A percentile compares a stretch with the other conserved stretches of the same genome.
phyloP scores from a whole-genome alignment of 2,113 vertebrate genomes.

The Bufo gargarizans region DNA sequence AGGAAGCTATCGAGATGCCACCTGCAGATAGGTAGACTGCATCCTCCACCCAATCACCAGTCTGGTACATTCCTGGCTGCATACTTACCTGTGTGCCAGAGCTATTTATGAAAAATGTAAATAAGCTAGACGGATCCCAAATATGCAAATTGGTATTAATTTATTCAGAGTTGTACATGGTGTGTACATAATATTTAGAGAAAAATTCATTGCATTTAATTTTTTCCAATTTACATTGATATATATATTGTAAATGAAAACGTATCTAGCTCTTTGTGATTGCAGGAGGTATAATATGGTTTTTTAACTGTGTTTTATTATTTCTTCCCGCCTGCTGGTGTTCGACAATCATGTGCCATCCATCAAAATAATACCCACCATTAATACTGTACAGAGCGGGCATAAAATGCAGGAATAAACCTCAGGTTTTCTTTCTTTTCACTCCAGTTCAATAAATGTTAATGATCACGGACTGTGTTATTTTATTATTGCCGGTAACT shows the following conservation, averaged over 20 bases:
- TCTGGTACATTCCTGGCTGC: slow-evolving; percentile 38
- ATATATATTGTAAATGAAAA: slow-evolving; percentile 92
- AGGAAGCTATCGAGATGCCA: neutral
- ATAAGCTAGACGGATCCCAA: slow-evolving; percentile 95
- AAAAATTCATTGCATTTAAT: slow-evolving; percentile 85
- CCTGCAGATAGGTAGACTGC: slow-evolving; percentile 27
- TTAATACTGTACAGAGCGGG: slow-evolving; percentile 64
- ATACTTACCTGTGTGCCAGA: slow-evolving; percentile 71
- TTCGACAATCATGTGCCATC: slow-evolving; percentile 81
- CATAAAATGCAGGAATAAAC: slow-evolving; percentile 77
- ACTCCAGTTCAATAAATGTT: slow-evolving; percentile 78
- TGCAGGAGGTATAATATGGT: slow-evolving; percentile 71
- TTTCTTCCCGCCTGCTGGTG: slow-evolving; percentile 74
- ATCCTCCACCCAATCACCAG: slow-evolving; percentile 30
- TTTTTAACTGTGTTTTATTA: slow-evolving; percentile 79
- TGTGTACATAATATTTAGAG: slow-evolving; percentile 97
- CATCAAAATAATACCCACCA: slow-evolving; percentile 63
- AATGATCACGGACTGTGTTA: slow-evolving; percentile 71
- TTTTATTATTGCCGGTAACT: slow-evolving; percentile 83
- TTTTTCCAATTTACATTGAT: slow-evolving; percentile 83
- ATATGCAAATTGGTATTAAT: slow-evolving; percentile 99
- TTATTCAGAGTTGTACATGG: slow-evolving; percentile 99
- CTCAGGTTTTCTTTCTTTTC: slow-evolving; percentile 90
- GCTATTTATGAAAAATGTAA: slow-evolving; percentile 99
- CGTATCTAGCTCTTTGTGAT: slow-evolving; percentile 87